These are phyloP conservation scores for Cichladusa arquata DNA, from an alignment of 2,113 vertebrate species.

Conservation along the genomic window DNA sequence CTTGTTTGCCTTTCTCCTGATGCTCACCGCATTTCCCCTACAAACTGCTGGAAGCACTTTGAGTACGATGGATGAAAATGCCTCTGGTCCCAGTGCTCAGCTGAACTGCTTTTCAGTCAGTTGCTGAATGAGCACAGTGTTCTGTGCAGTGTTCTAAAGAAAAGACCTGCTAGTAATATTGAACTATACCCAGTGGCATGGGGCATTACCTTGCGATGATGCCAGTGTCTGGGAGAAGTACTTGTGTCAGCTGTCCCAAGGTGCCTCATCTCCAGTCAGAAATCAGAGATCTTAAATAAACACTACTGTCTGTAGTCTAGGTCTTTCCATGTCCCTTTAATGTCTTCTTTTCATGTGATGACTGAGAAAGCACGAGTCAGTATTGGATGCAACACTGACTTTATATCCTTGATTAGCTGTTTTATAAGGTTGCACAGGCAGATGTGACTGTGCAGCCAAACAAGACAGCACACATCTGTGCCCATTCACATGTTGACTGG, in stretches of 20 bases:
- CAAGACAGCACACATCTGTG: accelerated
- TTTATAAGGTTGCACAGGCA: not conserved
- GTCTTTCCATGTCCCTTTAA: not conserved
- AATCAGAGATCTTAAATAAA: not conserved
- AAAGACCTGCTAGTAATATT: not conserved
- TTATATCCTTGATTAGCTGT: not conserved
- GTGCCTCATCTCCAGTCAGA: not conserved
- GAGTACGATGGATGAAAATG: not conserved
- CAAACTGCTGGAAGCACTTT: not conserved
- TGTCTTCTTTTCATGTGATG: not conserved
- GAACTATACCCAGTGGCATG: not conserved
- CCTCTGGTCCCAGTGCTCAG: not conserved
- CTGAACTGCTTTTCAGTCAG: not conserved
- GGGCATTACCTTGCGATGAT: not conserved
- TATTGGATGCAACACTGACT: not conserved
- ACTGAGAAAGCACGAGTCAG: not conserved
- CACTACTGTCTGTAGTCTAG: not conserved
- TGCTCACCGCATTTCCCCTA: not conserved
- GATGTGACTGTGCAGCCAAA: not conserved
- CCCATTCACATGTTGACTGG: accelerated
- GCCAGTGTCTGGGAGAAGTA: not conserved
- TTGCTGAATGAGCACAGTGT: not conserved
- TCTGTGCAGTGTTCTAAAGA: not conserved
- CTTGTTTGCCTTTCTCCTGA: not conserved
- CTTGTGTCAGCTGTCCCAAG: not conserved